Conservation (phyloP, 2,888 invertebrate species). For the Colostygia pectinataria region DNA sequence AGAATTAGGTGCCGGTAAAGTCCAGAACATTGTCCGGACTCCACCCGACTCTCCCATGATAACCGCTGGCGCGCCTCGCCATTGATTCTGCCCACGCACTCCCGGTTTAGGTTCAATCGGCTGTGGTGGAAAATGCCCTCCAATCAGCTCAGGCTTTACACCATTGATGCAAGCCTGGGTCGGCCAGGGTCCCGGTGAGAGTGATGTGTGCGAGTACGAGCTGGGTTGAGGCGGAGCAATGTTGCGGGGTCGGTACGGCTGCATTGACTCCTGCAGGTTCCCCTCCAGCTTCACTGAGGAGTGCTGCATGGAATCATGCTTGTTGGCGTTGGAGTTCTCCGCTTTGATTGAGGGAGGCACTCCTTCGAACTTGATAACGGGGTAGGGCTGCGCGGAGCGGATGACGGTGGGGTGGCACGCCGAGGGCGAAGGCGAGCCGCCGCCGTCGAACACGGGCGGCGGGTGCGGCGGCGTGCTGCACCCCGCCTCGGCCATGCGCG, state of each 20-base stretch:
- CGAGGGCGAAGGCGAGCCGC: slow-evolving; percentile 68
- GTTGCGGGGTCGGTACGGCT: slow-evolving; percentile 65
- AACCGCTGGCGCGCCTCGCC: slow-evolving; percentile 91
- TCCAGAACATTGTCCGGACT: slow-evolving; percentile 88
- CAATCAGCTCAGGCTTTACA: slow-evolving; percentile 92
- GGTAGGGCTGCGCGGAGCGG: slow-evolving; percentile 81
- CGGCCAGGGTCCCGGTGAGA: slow-evolving; percentile 79
- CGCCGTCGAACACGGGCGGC: slow-evolving; percentile 79
- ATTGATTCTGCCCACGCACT: slow-evolving; percentile 66
- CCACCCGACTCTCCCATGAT: slow-evolving; percentile 97
- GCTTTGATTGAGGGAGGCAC: slow-evolving; percentile 59
- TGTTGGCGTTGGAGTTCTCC: slow-evolving; percentile 58
- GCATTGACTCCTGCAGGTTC: slow-evolving; percentile 56
- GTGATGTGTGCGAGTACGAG: slow-evolving; percentile 59
- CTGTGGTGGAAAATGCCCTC: slow-evolving; percentile 81
- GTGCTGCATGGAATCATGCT: slow-evolving; percentile 60
- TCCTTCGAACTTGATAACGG: slow-evolving; percentile 85
- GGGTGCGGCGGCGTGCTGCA: slow-evolving; percentile 84
- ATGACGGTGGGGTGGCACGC: slow-evolving; percentile 80
- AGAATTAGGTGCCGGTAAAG: slow-evolving; percentile 81
- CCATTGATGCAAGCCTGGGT: slow-evolving; percentile 88
- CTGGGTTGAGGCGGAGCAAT: slow-evolving; percentile 75
- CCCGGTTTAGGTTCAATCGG: slow-evolving; percentile 68
- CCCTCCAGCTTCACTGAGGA: slow-evolving; percentile 78
- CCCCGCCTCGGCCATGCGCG: slow-evolving; percentile 88